phyloP scores from a whole-genome alignment of 2,888 invertebrate species.

The Plagodis pulveraria region DNA sequence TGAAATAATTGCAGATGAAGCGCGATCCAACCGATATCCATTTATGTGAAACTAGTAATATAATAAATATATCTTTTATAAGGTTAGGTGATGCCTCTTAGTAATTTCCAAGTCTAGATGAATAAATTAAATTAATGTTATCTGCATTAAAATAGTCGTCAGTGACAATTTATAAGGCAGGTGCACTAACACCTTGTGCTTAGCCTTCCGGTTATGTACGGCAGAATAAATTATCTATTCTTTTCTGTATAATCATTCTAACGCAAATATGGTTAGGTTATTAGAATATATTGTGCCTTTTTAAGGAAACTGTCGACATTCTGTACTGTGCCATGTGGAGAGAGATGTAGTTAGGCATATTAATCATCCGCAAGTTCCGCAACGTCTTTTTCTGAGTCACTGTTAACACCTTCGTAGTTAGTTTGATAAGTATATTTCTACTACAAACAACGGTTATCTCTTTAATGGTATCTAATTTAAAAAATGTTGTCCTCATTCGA shows the following conservation, averaged over 20 bases:
- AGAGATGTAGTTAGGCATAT: constrained; percentile 6
- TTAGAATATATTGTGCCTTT: constrained; percentile 30
- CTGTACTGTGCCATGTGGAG: constrained; percentile 37
- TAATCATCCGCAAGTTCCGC: constrained; percentile 3
- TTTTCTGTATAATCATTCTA: constrained; percentile 47
- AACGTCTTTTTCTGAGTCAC: constrained; percentile 23
- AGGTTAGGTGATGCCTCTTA: no score
- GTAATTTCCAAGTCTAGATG: background rate
- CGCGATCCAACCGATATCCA: no score
- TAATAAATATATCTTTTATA: no score
- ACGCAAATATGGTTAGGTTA: constrained; percentile 36
- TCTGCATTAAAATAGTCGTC: constrained; percentile 23
- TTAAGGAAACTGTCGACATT: constrained; percentile 64
- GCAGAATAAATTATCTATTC: constrained; percentile 67
- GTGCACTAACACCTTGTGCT: constrained; percentile 73
- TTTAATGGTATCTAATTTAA: no score
- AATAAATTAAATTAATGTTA: background rate
- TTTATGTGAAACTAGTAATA: no score
- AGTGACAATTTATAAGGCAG: constrained; percentile 55
- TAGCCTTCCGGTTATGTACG: constrained; percentile 68
- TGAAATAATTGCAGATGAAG: no score
- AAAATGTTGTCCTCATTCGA: no score
- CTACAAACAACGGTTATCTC: no score
- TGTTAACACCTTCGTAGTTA: constrained; percentile 6
- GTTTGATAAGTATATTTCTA: background rate